Base-by-base conservation (phyloP, 2,888 invertebrate genomes). In the Metalampra italica region DNA sequence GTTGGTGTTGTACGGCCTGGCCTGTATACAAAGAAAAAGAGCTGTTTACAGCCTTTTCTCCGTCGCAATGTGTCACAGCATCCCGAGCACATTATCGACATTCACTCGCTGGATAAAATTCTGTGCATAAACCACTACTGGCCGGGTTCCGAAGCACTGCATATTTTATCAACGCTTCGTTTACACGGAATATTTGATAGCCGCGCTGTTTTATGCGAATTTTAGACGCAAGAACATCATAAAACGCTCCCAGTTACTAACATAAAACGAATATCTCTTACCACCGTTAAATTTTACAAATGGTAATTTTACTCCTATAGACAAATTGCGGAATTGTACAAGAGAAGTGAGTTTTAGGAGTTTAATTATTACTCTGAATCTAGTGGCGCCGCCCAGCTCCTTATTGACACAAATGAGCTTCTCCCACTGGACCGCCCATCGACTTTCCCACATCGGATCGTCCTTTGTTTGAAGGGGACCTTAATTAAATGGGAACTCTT, bases 111-210 rank as follows among this genome's bases (percentile, higher is more conserved):
- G 56, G 60, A 64, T 62, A 63, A 60, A 58, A 63, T 66, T 62
- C 56, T 55, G 59, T 62, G 58, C 64, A 60, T 64, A 66, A 65
- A 63, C 65, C 40, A 48, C 44, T 29, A 22, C 41, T 49, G 51
- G 30, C 37, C 53, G 54, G 50, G 54, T 62, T 53, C 37, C 41
- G 30, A 39, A 15, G 13, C 29, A 34, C 46, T 83, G 75, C 76
- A 83, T 83, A 80, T 77, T 82, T 82, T 71, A 83, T 73, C 59
- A 57, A 64, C 63, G 65, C 61, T 64, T 62, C 71, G 73, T 80
- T 81, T 75, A 69, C 70, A 71, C 67, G 60, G 80, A 82, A 83
- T 83, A 78, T 76, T 75, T 77, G 64, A 82, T 73, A 56, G 55
- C 51, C 53, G 53, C 62, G 50, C 65, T 65, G 63, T 68, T 76